A percentile compares a stretch with the other conserved stretches of the same genome.
These are phyloP conservation scores for Allygus modestus DNA, from an alignment of 2,888 invertebrate genomes.

Conservation along the genomic window DNA sequence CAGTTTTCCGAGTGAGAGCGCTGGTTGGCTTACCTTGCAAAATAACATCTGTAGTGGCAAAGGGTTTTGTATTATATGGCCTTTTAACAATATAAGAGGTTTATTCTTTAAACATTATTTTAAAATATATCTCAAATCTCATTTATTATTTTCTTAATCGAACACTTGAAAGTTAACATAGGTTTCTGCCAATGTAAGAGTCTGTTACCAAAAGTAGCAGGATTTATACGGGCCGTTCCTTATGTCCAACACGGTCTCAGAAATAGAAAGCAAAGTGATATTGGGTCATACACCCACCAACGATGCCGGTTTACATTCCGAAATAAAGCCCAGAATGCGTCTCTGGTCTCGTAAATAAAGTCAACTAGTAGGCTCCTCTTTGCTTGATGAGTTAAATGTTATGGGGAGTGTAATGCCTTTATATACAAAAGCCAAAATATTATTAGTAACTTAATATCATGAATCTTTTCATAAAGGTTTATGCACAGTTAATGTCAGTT, in stretches of 20 bases:
- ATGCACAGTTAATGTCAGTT: too few species aligned
- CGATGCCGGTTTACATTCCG: neutral
- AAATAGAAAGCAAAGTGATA: constrained; percentile 4
- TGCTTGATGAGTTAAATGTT: too few species aligned
- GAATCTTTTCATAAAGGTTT: too few species aligned
- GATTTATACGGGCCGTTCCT: neutral
- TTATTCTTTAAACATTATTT: neutral
- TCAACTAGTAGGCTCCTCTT: too few species aligned
- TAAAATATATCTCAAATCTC: neutral
- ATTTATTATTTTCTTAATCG: too few species aligned
- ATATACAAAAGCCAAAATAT: too few species aligned
- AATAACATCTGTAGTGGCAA: constrained; percentile 32
- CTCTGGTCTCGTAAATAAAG: neutral
- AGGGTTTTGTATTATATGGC: neutral
- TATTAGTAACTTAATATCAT: too few species aligned
- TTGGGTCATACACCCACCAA: neutral
- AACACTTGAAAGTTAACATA: too few species aligned
- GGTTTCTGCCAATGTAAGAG: neutral
- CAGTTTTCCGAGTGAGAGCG: neutral
- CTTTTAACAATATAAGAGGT: too few species aligned
- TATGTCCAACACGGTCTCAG: neutral
- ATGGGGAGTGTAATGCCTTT: too few species aligned
- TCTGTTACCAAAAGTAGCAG: neutral
- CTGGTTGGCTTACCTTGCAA: constrained; percentile 40
- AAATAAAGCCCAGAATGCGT: constrained; percentile 11